Evolutionary conservation across 2,888 invertebrate species (phyloP), one percentile per base, ranked within the genome.

Genomic region (Galeruca laticollis): DNA sequence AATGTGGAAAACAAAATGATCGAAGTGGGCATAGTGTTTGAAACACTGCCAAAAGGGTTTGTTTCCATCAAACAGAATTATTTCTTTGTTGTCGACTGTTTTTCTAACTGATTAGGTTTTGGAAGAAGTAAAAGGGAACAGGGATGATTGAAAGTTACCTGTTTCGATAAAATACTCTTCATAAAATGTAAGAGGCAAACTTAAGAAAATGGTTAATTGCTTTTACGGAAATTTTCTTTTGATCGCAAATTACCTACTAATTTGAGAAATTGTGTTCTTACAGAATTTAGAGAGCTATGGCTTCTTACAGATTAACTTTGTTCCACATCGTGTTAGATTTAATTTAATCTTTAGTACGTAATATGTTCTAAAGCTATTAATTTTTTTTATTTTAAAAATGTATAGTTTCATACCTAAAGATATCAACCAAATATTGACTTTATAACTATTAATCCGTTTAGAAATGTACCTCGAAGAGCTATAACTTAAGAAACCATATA

Each of bases 1-100:
- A 62, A 51, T 62, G 61, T 51, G 56, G 64, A 57, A 65, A 65
- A 47, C 52, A 63, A 21, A 54, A 26, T 18, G 35, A 35, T 57
- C 35, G 35, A 57, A 18, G 35, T 57, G 10, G 18, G 15, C 11
- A 33, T 33, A 18, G 64, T 31, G 26, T 20, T 56, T 37, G 21
- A 37, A 21, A 56, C 56, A 57, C 43, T 1, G 56, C 56, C 56
- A 15, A 56, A 9, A 56, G 35, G 15, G 56, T 13, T 35, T 56
- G 35, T 57, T 35, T 18, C 33, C 35, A 15, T 15, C 56, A 56
- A 56, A 56, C n/a, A 35, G 9, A 57, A 35, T 35, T 18, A 8
- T 31, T 31, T 57, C 56, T 57, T 37, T n/a, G 18, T n/a, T 35
- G 56, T 57, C 56, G 56, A 57, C 56, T 18, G 35, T 35, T 57